Evolutionary conservation across 30 jellyfish, hydroid and myxozoan genomes (phyloP).

Genomic region (Aurelia coerulea): DNA sequence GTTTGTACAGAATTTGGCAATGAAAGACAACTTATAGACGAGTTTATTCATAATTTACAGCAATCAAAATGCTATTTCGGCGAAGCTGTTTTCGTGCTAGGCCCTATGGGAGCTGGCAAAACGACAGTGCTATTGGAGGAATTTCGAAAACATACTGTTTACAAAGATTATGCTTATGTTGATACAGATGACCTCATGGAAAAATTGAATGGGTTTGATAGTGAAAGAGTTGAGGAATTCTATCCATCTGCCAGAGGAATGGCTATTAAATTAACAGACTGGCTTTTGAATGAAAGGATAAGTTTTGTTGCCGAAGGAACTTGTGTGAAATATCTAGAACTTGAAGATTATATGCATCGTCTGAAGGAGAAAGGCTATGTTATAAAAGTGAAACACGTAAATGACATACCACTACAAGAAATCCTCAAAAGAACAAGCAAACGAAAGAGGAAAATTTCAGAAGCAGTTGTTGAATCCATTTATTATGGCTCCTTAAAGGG

Average conservation of each 20-base stretch:
- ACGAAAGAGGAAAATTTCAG: slow-evolving; percentile 78
- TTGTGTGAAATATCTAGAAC: slow-evolving; percentile 89
- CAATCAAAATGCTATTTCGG: slow-evolving; percentile 36
- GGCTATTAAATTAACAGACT: slow-evolving; percentile 89
- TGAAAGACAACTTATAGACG: slow-evolving; percentile 36
- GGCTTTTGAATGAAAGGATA: slow-evolving; percentile 88
- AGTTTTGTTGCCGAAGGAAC: slow-evolving; percentile 99
- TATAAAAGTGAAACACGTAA: slow-evolving; percentile 71
- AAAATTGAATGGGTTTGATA: slow-evolving; percentile 83
- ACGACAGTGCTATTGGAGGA: slow-evolving; percentile 73
- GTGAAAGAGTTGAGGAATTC: slow-evolving; percentile 70
- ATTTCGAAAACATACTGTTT: slow-evolving; percentile 60
- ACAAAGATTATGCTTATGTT: slow-evolving; percentile 84
- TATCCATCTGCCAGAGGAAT: slow-evolving; percentile 90
- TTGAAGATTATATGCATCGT: slow-evolving; percentile 87
- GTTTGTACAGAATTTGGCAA: slow-evolving; percentile 3
- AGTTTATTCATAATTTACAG: slow-evolving; percentile 42
- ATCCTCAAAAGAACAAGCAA: slow-evolving; percentile 69
- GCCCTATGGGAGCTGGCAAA: slow-evolving; percentile 99
- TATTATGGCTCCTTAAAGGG: slow-evolving; percentile 82
- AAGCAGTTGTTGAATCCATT: slow-evolving; percentile 72
- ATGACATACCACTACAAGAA: slow-evolving; percentile 64
- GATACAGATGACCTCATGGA: slow-evolving; percentile 99
- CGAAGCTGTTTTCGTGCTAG: slow-evolving; percentile 94
- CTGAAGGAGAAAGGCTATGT: slow-evolving; percentile 79